phyloP scores from a whole-genome alignment of 2,888 invertebrate species.

The Neuroscelio doddi region DNA sequence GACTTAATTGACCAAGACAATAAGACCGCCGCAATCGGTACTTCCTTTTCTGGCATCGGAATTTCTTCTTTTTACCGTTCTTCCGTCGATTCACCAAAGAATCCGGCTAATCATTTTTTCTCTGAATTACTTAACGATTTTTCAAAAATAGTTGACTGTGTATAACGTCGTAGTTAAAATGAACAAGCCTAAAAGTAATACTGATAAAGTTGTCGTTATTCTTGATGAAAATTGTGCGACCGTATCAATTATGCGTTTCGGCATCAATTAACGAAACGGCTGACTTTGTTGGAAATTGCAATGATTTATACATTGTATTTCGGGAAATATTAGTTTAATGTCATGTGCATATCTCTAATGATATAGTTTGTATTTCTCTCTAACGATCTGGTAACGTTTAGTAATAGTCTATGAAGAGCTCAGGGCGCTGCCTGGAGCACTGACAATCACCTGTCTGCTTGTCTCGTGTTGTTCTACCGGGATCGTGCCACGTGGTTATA shows the following conservation, averaged over 20 bases:
- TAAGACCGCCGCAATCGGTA: conserved; percentile 51
- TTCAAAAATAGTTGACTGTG: too few relatives aligned
- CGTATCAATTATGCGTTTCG: neutral
- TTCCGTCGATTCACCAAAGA: conserved; percentile 13
- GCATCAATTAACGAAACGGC: too few relatives aligned
- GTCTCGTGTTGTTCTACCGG: conserved; percentile 53
- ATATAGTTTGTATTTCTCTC: conserved; percentile 8
- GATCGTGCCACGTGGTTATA: conserved; percentile 39
- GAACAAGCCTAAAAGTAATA: too few relatives aligned
- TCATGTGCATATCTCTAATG: conserved; percentile 13
- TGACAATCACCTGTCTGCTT: conserved; percentile 70
- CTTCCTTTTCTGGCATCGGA: conserved; percentile 49
- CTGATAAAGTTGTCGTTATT: too few relatives aligned
- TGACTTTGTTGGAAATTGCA: neutral
- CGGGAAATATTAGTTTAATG: neutral
- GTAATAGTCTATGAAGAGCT: conserved; percentile 56
- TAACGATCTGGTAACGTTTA: conserved; percentile 19
- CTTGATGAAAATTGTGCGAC: too few relatives aligned
- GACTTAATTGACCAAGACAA: conserved; percentile 67
- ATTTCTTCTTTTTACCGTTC: conserved; percentile 35
- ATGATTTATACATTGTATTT: neutral
- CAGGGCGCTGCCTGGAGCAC: conserved; percentile 57
- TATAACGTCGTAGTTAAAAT: conserved; percentile 2
- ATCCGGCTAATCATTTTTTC: conserved; percentile 12
- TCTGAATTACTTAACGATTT: neutral